phyloP scores from a whole-genome alignment of 35 echinoderm and acorn worm species.

The Apostichopus californicus region DNA sequence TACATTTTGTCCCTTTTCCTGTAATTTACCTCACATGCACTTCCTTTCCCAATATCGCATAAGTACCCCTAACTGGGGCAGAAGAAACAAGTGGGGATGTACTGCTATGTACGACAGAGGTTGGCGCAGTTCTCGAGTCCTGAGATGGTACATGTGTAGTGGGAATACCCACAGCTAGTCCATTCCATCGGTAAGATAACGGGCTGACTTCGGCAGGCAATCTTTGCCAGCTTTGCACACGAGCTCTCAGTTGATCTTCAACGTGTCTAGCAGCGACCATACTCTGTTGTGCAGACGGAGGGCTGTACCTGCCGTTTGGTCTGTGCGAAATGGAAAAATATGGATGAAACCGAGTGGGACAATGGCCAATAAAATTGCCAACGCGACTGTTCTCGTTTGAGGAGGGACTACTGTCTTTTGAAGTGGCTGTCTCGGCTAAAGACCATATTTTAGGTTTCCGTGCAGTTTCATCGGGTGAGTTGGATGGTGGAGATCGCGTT shows the following conservation, averaged over 20 bases:
- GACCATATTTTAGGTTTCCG: constrained; percentile 99
- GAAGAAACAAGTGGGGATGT: constrained; percentile 46
- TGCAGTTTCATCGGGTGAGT: constrained; percentile 33
- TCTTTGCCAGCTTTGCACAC: constrained; percentile 40
- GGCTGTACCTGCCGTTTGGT: constrained; percentile 52
- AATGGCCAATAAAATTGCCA: constrained; percentile 34
- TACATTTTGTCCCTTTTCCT: neutral
- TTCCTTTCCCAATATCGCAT: constrained; percentile 42
- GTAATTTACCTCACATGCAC: constrained; percentile 47
- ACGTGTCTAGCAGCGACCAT: constrained; percentile 38
- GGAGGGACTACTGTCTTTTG: constrained; percentile 57
- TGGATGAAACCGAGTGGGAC: constrained; percentile 44
- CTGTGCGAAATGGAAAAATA: constrained; percentile 61
- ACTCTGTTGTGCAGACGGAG: constrained; percentile 49
- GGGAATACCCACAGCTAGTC: constrained; percentile 52
- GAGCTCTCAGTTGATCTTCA: constrained; percentile 34
- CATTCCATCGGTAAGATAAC: constrained; percentile 49
- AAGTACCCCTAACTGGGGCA: constrained; percentile 49
- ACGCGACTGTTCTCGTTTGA: constrained; percentile 35
- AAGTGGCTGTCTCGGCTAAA: constrained; percentile 91
- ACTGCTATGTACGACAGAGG: constrained; percentile 51
- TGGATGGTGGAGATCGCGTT: constrained; percentile 36
- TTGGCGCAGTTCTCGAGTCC: constrained; percentile 56
- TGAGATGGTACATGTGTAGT: constrained; percentile 18
- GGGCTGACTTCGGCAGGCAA: constrained; percentile 37